Percentiles rank a stretch among this genome's conserved stretches.
Conservation (phyloP, 2,113 vertebrate genomes). For the Formicarius rufipectus region DNA sequence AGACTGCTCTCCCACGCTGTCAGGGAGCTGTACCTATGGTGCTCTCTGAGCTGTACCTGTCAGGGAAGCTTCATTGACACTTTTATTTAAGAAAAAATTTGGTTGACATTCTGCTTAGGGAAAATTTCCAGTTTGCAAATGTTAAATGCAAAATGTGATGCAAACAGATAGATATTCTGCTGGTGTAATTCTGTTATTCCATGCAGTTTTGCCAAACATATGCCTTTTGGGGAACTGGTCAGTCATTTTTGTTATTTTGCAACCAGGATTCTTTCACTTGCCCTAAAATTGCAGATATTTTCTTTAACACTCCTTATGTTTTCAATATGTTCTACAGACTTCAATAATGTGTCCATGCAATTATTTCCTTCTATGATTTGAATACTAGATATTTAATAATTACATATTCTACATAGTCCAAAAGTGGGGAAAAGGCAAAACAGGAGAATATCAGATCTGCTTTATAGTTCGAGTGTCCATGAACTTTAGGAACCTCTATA, state of each 20-base stretch:
- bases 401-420: neutral
- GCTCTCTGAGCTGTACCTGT: slow-evolving; percentile 25
- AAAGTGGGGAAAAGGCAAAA: neutral
- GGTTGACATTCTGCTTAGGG: neutral
- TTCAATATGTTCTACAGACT: neutral
- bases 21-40: neutral
- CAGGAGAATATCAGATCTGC: neutral
- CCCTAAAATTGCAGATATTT: neutral
- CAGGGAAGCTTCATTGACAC: slow-evolving; percentile 15
- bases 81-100: neutral
- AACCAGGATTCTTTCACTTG: neutral
- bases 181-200: neutral
- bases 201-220: neutral
- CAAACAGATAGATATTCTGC: neutral
- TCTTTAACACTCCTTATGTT: neutral
- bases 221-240: neutral
- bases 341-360: neutral
- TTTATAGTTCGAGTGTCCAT: neutral
- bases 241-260: neutral
- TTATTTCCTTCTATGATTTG: neutral
- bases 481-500: neutral
- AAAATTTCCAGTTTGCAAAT: neutral
- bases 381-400: neutral
- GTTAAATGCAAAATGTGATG: neutral
- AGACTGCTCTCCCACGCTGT: neutral